Evolutionary conservation across 2,888 invertebrate genomes (phyloP), one percentile per base, ranked within the genome.

Genomic region (Maniola hyperantus): DNA sequence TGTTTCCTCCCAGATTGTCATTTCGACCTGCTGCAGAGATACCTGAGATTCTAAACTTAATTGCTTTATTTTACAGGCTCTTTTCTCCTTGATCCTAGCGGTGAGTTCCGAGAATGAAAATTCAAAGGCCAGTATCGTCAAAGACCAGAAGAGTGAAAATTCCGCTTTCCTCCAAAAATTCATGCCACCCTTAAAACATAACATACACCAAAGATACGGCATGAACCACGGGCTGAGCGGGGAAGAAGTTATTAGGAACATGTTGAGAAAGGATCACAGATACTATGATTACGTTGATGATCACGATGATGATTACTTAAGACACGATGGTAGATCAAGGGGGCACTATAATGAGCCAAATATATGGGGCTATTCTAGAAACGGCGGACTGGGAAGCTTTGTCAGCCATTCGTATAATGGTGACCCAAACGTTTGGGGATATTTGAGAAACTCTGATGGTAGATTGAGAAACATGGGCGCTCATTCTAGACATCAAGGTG

Each of bases 181-280:
- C 39, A 20, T 42, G 13, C 15, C 39, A 2, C 57, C 57, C 11
- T 39, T 57, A 42, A 39, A 68, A 34, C 58, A 67, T 54, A 64
- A 66, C 20, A 20, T 57, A 18, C 42, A 42, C 57, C 57, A 57
- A 13, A 39, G 57, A 57, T 57, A 57, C 13, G 57, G 57, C 6
- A 18, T 46, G 15, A 46, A 46, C 46, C 7, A 46, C 15, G 36
- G 36, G 20, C 6, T 34, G 20, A 18, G 36, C 11, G 42, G 6
- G 2, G 10, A 54, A 20, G 57, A 42, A 20, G 2, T 34, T n/a
- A 54, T n/a, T 15, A 36, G 36, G 15, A 34, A n/a, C n/a, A n/a
- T 54, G 8, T 34, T 34, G 15, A 34, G 54, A 34, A 42, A 57
- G 10, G 20, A 34, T n/a, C 6, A 15, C 39, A 36, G 13, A 1